A percentile compares a stretch with the other conserved stretches of the same genome.
Conservation (phyloP, 2,888 invertebrate species). For the Crepidodera aurea region DNA sequence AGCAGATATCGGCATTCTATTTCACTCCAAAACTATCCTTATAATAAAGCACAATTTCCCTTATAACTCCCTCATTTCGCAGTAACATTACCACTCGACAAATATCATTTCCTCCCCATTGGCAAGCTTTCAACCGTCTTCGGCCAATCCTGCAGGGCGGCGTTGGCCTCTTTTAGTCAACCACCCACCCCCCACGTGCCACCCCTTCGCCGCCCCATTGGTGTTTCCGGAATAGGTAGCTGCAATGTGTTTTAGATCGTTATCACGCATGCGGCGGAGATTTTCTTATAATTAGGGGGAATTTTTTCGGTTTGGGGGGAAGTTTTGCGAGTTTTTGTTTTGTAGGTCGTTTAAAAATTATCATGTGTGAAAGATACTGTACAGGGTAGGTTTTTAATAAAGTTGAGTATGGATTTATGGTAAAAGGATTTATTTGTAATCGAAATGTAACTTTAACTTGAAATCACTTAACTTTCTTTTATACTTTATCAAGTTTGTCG, state of each 20-base stretch:
- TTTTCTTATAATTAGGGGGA: constrained; percentile 18
- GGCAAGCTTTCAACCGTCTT: constrained; percentile 50
- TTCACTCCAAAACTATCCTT: not conserved
- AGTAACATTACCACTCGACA: not conserved
- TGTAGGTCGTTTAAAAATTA: not conserved
- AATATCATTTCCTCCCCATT: constrained; percentile 42
- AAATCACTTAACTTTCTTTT: not conserved
- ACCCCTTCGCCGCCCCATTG: constrained; percentile 51
- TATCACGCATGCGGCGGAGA: constrained; percentile 50
- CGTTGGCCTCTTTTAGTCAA: constrained; percentile 55
- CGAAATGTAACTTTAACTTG: not conserved
- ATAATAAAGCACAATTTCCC: not conserved
- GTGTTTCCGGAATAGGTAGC: constrained; percentile 56
- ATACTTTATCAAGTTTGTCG: not conserved
- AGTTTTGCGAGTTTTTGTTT: constrained; percentile 4
- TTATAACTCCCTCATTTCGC: not conserved
- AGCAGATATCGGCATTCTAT: not conserved
- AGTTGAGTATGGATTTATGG: too few relatives aligned
- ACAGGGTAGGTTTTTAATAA: not conserved
- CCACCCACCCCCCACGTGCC: constrained; percentile 37
- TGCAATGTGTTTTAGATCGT: constrained; percentile 51
- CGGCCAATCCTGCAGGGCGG: constrained; percentile 54
- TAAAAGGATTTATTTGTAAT: too few relatives aligned
- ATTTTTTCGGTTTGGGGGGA: constrained; percentile 1
- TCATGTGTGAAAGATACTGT: not conserved